A percentile compares a stretch with the other conserved stretches of the same genome.
Evolutionary conservation across 2,888 invertebrate species (phyloP).

Genomic region (Latheticus oryzae): DNA sequence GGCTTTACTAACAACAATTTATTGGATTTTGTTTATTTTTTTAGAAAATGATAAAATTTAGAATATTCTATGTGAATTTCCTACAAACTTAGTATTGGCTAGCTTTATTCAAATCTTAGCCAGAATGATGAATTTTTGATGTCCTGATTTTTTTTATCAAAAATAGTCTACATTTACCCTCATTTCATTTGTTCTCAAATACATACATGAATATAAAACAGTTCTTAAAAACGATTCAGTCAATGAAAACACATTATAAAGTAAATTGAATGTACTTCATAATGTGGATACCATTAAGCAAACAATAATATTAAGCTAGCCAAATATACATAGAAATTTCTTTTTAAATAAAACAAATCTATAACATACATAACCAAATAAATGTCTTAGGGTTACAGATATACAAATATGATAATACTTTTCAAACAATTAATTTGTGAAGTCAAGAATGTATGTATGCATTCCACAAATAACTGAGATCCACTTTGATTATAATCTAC

Average conservation of each 20-base stretch:
- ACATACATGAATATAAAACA: too few relatives aligned
- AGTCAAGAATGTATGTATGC: slow-evolving; percentile 36
- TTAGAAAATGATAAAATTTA: slow-evolving; percentile 55
- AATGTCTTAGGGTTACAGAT: slow-evolving; percentile 47
- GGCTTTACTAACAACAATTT: slow-evolving; percentile 57
- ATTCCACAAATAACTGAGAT: slow-evolving; percentile 40
- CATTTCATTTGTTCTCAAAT: too few relatives aligned
- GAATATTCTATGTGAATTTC: slow-evolving; percentile 50
- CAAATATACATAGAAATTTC: slow-evolving; percentile 42
- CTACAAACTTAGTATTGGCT: slow-evolving; percentile 46
- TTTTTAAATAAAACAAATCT: slow-evolving; percentile 53
- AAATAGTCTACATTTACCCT: slow-evolving; percentile 51
- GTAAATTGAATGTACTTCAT: slow-evolving; percentile 30
- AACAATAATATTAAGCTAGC: slow-evolving; percentile 46
- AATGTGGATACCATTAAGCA: slow-evolving; percentile 36
- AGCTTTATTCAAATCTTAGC: slow-evolving; percentile 44
- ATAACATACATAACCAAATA: slow-evolving; percentile 48
- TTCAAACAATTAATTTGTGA: slow-evolving; percentile 43
- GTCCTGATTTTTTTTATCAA: slow-evolving; percentile 50
- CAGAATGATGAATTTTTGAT: slow-evolving; percentile 33
- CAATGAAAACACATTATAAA: too few relatives aligned
- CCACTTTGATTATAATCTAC: slow-evolving; percentile 38
- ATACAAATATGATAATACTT: slow-evolving; percentile 53
- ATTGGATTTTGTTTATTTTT: slow-evolving; percentile 45
- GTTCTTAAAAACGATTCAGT: too few relatives aligned